Percentiles rank a stretch among this genome's conserved stretches.
These are phyloP conservation scores for Dione juno DNA, from an alignment of 2,888 invertebrate species.

Conservation along the genomic window DNA sequence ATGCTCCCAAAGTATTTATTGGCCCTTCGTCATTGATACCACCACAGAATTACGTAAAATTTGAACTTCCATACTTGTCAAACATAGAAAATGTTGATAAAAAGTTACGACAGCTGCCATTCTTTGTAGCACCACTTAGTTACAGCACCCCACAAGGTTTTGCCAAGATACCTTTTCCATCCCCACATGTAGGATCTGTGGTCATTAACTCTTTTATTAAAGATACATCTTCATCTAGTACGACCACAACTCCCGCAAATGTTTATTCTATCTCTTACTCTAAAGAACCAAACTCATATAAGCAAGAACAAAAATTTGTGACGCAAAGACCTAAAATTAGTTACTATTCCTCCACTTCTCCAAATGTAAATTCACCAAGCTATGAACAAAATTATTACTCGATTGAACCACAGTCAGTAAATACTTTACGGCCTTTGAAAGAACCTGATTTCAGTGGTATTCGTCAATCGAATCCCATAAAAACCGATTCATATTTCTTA, in stretches of 20 bases:
- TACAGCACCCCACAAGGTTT: constrained; percentile 93
- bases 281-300: constrained; percentile 50
- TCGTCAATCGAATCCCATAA: constrained; percentile 52
- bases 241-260: constrained; percentile 51
- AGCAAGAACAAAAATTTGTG: constrained; percentile 63
- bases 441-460: constrained; percentile 52
- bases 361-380: constrained; percentile 59
- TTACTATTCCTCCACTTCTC: constrained; percentile 73
- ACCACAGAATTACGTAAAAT: constrained; percentile 89
- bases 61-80: constrained; percentile 92
- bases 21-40: constrained; percentile 89
- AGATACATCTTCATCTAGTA: constrained; percentile 51
- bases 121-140: constrained; percentile 93
- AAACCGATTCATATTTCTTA: constrained; percentile 65
- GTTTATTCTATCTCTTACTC: constrained; percentile 58
- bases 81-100: constrained; percentile 88
- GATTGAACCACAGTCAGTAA: constrained; percentile 73
- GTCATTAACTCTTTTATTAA: constrained; percentile 86
- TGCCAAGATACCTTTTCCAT: constrained; percentile 92
- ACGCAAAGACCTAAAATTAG: constrained; percentile 73
- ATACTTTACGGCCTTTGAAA: constrained; percentile 61
- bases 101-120: constrained; percentile 89
- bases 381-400: constrained; percentile 71
- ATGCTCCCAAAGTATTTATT: constrained; percentile 90
- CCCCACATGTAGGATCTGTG: constrained; percentile 93